phyloP scores from a whole-genome alignment of 2,797 vertebrate species.

The Sebastes kiyomatsui region DNA sequence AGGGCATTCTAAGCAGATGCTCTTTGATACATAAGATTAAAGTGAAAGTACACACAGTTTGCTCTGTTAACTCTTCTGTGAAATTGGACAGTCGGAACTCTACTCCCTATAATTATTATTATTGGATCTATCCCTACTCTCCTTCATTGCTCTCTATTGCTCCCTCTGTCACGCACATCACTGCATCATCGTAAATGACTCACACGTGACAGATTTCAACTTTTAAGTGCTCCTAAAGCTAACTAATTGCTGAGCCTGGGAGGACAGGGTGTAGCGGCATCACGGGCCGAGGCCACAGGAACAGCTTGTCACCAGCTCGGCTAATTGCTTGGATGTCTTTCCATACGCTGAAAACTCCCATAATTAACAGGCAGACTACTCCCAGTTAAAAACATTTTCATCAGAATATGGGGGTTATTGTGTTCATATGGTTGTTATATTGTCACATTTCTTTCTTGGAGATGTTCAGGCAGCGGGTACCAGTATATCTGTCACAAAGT shows the following conservation, averaged over 20 bases:
- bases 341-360: slow-evolving; percentile 16
- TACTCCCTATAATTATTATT: slow-evolving; percentile 6
- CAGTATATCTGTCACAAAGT: background rate
- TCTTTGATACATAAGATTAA: slow-evolving; percentile 13
- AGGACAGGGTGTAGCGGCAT: slow-evolving; percentile 36
- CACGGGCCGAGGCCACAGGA: slow-evolving; percentile 41
- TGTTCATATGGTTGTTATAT: background rate
- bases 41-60: background rate
- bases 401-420: background rate
- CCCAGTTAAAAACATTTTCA: slow-evolving; percentile 17
- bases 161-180: background rate
- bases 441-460: slow-evolving; percentile 14
- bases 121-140: background rate
- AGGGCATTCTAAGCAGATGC: slow-evolving; percentile 10
- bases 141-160: background rate
- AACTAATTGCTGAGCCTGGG: slow-evolving; percentile 52
- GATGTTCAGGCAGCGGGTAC: slow-evolving; percentile 5
- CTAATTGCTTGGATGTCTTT: slow-evolving; percentile 62
- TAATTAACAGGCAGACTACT: slow-evolving; percentile 39
- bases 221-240: slow-evolving; percentile 9
- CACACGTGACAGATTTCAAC: slow-evolving; percentile 7
- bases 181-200: slow-evolving; percentile 19
- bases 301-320: slow-evolving; percentile 59
- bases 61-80: background rate
- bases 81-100: slow-evolving; percentile 1